phyloP scores from a whole-genome alignment of 1,140 invertebrate species.

The Drosophila dunni region DNA sequence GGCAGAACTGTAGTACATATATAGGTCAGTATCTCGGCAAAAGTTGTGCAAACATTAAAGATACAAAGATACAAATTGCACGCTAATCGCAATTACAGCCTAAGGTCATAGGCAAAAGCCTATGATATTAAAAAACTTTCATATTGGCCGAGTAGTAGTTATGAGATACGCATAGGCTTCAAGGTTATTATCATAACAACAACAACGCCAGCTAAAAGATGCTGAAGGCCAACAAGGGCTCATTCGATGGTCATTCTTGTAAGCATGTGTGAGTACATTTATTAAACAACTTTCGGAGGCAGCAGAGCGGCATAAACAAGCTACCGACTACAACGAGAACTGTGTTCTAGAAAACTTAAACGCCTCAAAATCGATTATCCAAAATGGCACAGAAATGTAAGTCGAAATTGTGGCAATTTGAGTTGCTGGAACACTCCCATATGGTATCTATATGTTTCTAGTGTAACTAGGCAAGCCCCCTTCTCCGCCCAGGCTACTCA shows the following conservation, averaged over 20 bases:
- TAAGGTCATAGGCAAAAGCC: background rate
- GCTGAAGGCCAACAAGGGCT: slow-evolving; percentile 35
- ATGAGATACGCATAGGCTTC: slow-evolving; percentile 4
- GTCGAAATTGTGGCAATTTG: slow-evolving; percentile 23
- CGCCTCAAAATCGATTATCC: background rate
- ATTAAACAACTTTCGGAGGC: slow-evolving; percentile 71
- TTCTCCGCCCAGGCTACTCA: slow-evolving; percentile 6
- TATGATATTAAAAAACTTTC: slow-evolving; percentile 52
- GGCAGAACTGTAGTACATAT: slow-evolving; percentile 1
- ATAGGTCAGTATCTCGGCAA: slow-evolving; percentile 11
- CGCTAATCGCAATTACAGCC: slow-evolving; percentile 53
- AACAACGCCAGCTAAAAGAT: background rate
- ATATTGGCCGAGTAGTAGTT: slow-evolving; percentile 14
- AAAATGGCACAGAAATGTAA: background rate
- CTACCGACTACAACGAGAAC: background rate
- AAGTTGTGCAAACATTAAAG: slow-evolving; percentile 35
- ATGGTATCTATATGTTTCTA: slow-evolving; percentile 33
- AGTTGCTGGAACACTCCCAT: slow-evolving; percentile 47
- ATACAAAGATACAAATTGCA: slow-evolving; percentile 60
- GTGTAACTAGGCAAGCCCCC: slow-evolving; percentile 20
- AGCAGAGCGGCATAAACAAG: slow-evolving; percentile 6
- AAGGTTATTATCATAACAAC: slow-evolving; percentile 13
- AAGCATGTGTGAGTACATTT: slow-evolving; percentile 76
- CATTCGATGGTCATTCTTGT: slow-evolving; percentile 45
- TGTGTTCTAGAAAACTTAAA: slow-evolving; percentile 43